Percentiles rank a stretch among this genome's conserved stretches.
These are phyloP conservation scores for Arctopsyche grandis DNA, from an alignment of 1,140 invertebrate genomes.

Conservation along the genomic window DNA sequence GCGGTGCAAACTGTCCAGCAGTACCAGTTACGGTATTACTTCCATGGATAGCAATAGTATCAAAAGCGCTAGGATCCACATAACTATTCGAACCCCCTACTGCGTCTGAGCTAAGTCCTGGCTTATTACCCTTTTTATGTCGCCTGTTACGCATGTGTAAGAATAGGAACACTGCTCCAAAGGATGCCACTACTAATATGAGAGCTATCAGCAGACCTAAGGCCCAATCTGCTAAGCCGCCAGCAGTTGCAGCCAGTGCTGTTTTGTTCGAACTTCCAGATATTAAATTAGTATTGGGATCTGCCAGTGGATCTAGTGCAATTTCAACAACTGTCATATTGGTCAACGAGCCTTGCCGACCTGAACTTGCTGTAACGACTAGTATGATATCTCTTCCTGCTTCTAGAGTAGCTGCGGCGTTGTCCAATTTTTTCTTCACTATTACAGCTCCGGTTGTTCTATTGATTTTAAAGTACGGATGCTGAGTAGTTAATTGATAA, in stretches of 20 bases:
- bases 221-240: conserved; percentile 85
- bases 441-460: conserved; percentile 88
- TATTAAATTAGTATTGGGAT: conserved; percentile 69
- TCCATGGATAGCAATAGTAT: conserved; percentile 85
- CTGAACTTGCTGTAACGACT: conserved; percentile 87
- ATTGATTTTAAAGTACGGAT: conserved; percentile 91
- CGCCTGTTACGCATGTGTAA: conserved; percentile 84
- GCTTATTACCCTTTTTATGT: conserved; percentile 83
- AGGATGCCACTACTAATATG: conserved; percentile 81
- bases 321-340: conserved; percentile 90
- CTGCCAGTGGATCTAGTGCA: conserved; percentile 75
- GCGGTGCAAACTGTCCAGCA: conserved; percentile 82
- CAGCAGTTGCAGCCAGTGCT: conserved; percentile 67
- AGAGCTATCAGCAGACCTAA: conserved; percentile 85
- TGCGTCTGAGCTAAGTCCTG: conserved; percentile 76
- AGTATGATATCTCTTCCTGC: conserved; percentile 78
- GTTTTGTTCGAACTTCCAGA: conserved; percentile 62
- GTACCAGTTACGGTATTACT: conserved; percentile 64
- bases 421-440: conserved; percentile 80
- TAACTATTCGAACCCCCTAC: conserved; percentile 80
- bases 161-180: conserved; percentile 84
- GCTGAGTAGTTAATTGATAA: conserved; percentile 85
- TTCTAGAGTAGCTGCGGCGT: conserved; percentile 67
- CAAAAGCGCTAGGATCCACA: conserved; percentile 85
- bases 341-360: conserved; percentile 83